Evolutionary conservation across 2,113 vertebrate species (phyloP), one percentile per base, ranked within the genome.

Genomic region (Columbina picui): DNA sequence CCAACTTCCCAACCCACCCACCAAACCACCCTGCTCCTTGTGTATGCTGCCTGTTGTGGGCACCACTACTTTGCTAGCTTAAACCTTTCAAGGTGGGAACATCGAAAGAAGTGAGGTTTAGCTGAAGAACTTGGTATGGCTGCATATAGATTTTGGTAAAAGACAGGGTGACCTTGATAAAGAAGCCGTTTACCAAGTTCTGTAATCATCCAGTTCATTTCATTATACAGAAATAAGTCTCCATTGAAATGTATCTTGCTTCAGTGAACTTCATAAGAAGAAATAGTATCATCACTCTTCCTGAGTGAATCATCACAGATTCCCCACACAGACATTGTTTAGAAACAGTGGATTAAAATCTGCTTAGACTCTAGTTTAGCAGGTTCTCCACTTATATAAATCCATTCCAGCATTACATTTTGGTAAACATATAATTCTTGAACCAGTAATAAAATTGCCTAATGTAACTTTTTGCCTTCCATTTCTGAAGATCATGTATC

Each of bases 301-400:
- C 43, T 45, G 43, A 45, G 43, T 19, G 18, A 45, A 45, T 45
- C 43, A 45, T 19, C 63, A 91, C 30, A 82, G 69, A 75, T 67
- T 85, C 32, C 52, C 71, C 65, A 71, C 23, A 79, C 14, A 64
- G 57, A 39, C 43, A 91, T 38, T 55, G 12, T 82, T 81, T n/a
- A 87, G 87, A 91, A 78, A 93, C 17, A 56, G 47, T 30, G 34
- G 38, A 75, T 93, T 87, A 91, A 95, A 95, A 56, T 18, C 41
- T 87, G 26, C 39, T 68, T 52, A 87, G 53, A 49, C 16, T 81
- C 13, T 43, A 55, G 29, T 43, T 75, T 50, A 91, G 81, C 65
- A 91, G 60, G 80, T 91, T 89, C 22, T 74, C 47, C 87, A 20
- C 25, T 77, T 65, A n/a, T 0, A 56, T 26, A 81, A 70, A 82